Percentiles rank a stretch among this genome's conserved stretches.
phyloP scores from a whole-genome alignment of 1,140 invertebrate genomes.

The Batillaria attramentaria region DNA sequence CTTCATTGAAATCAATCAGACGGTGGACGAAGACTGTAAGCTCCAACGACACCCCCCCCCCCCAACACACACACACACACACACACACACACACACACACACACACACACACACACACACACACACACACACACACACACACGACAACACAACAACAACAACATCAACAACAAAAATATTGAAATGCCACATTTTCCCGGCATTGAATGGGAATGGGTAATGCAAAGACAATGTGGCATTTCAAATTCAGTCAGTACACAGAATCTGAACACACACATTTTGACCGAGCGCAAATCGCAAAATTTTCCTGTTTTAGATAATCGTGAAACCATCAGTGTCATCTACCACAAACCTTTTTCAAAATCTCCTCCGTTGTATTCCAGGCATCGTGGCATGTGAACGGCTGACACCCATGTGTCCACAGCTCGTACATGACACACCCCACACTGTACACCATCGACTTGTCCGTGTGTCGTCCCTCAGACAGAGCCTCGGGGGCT shows the following conservation, averaged over 20 bases:
- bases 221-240: too few species aligned
- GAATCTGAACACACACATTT: too few species aligned
- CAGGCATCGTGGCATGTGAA: slow-evolving; percentile 39
- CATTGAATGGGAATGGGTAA: too few species aligned
- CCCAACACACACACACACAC: background rate
- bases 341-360: slow-evolving; percentile 34
- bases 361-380: slow-evolving; percentile 31
- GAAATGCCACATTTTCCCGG: too few species aligned
- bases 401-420: slow-evolving; percentile 47
- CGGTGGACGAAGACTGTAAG: background rate
- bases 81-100: slow-evolving; percentile 23
- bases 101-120: slow-evolving; percentile 23
- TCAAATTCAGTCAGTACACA: too few species aligned
- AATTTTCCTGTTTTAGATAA: too few species aligned
- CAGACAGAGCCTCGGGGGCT: slow-evolving; percentile 35
- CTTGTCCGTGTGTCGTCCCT: slow-evolving; percentile 27
- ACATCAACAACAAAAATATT: too few species aligned
- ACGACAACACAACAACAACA: too few species aligned
- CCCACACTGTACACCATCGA: slow-evolving; percentile 44
- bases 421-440: slow-evolving; percentile 40
- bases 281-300: too few species aligned
- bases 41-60: background rate
- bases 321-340: too few species aligned
- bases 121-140: background rate
- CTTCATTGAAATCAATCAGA: too few species aligned